These are phyloP conservation scores for Epiblema foenella DNA, from an alignment of 2,888 invertebrate species.

Conservation along the genomic window DNA sequence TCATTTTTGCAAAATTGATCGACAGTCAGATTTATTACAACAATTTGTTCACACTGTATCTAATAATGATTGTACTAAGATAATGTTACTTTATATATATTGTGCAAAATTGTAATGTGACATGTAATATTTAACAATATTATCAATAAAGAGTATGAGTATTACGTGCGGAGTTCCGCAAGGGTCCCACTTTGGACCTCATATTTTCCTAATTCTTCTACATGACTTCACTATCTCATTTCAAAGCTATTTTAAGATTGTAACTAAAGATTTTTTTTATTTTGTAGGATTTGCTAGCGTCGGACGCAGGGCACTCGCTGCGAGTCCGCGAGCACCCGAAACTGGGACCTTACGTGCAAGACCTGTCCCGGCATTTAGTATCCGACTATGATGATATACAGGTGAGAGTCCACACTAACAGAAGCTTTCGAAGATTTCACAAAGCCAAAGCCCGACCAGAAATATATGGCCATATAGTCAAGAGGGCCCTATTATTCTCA, in stretches of 20 bases:
- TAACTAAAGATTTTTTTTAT: not conserved
- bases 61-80: no score
- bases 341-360: constrained; percentile 94
- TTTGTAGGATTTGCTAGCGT: constrained; percentile 84
- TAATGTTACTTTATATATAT: no score
- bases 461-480: no score
- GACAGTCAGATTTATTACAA: constrained; percentile 2
- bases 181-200: constrained; percentile 32
- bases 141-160: no score
- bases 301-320: constrained; percentile 87
- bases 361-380: constrained; percentile 93
- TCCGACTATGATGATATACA: constrained; percentile 94
- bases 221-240: not conserved
- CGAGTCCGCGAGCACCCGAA: constrained; percentile 92
- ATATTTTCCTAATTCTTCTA: not conserved
- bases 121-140: no score
- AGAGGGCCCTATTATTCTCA: no score
- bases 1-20: constrained; percentile 8
- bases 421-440: not conserved
- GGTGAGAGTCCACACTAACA: constrained; percentile 72
- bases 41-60: no score
- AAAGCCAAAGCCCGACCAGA: no score
- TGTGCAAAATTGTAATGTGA: no score
- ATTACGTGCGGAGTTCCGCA: constrained; percentile 34
- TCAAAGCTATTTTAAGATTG: no score